Base-by-base conservation (phyloP, 2,797 vertebrate species). In the Mus spretus region DNA sequence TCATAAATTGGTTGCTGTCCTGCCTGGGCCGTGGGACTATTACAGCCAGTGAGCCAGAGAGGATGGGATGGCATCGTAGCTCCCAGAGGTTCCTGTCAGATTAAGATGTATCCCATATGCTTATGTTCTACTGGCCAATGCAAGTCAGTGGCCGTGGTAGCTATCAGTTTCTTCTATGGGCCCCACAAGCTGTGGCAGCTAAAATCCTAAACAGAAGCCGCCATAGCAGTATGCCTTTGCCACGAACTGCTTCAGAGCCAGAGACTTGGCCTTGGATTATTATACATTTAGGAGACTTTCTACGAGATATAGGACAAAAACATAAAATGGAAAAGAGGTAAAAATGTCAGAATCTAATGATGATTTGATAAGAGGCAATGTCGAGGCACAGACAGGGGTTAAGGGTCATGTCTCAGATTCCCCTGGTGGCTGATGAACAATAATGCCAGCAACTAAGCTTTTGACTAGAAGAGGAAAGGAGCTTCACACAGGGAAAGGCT, bases 361-460 rank as follows among this genome's bases (percentile, higher is more conserved):
- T n/a, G 6, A 65, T 55, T 94, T 47, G 10, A 1, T 57, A 2
- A 37, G 34, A 77, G 70, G 44, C 24, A 63, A 81, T 9, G 17
- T 78, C 53, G 90, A 93, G 63, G 37, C 95, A 75, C 92, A 94
- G 50, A 19, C 1, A 53, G 70, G 70, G 61, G 19, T 59, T 31
- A 78, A 65, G 61, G 44, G 34, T 63, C 31, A 67, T 22, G 50
- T 50, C 81, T 26, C 81, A 34, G 65, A 65, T 67, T 90, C 82
- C 28, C 37, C 67, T 57, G 26, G 47, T 88, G 65, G 95, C 74
- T 79, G 55, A 55, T 26, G 37, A 95, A 53, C 53, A 10, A 72
- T 13, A 57, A 22, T 8, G 5, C 31, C 90, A 79, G 47, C 34
- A 81, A 17, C 1, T 50, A 14, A 81, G 40, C 8, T n/a, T 67